A percentile compares a stretch with the other conserved stretches of the same genome.
Evolutionary conservation across 1,140 invertebrate genomes (phyloP).

Genomic region (Calephelis virginiensis): DNA sequence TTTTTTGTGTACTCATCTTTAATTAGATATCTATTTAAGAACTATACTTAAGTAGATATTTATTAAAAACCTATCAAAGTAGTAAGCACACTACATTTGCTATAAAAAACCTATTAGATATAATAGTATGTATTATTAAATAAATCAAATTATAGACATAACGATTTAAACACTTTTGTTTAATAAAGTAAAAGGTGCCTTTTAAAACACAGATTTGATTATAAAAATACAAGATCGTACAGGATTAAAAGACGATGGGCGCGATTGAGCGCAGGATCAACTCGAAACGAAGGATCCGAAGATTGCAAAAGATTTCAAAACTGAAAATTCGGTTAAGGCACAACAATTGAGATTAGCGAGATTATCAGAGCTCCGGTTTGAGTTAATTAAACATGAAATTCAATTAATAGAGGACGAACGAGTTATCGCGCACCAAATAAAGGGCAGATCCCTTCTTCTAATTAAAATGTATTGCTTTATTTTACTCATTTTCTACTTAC

Average conservation of each 20-base stretch:
- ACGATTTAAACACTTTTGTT: too few relatives aligned
- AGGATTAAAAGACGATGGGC: neutral
- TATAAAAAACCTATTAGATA: too few relatives aligned
- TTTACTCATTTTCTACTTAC: conserved; percentile 78
- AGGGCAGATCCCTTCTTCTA: conserved; percentile 71
- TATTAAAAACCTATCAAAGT: too few relatives aligned
- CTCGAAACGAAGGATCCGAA: conserved; percentile 1
- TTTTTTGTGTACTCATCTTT: too few relatives aligned
- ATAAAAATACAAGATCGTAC: neutral
- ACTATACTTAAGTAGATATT: too few relatives aligned
- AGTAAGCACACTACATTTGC: too few relatives aligned
- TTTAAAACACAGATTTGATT: too few relatives aligned
- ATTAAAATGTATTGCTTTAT: conserved; percentile 79
- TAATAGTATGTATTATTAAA: too few relatives aligned
- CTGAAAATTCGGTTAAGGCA: conserved; percentile 48
- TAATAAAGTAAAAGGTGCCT: too few relatives aligned
- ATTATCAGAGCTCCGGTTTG: conserved; percentile 56
- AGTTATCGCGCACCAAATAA: conserved; percentile 75
- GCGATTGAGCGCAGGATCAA: neutral
- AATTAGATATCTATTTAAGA: too few relatives aligned
- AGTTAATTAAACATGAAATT: conserved; percentile 78
- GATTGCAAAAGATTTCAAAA: conserved; percentile 43
- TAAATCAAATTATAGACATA: too few relatives aligned
- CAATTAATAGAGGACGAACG: conserved; percentile 71
- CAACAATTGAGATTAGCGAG: conserved; percentile 56